Evolutionary conservation across 2,888 invertebrate genomes (phyloP), one percentile per base, ranked within the genome.

Genomic region (Melitaea athalia): DNA sequence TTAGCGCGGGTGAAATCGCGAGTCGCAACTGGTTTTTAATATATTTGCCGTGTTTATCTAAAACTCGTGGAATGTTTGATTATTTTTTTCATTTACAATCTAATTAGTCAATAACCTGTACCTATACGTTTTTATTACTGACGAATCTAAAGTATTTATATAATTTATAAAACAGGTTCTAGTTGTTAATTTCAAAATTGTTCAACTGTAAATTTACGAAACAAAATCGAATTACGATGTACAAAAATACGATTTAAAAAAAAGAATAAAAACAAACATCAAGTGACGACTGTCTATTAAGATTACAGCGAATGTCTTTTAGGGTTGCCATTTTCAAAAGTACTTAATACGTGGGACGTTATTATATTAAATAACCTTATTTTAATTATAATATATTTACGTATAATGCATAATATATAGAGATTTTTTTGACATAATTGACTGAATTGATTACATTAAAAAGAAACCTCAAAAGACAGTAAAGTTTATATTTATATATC

Each of bases 311-410:
- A 45, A 38, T 52, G 14, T 42, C 24, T 63, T 17, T 33, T 14
- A 42, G n/a, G 65, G 75, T 75, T 74, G 75, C 74, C 75, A 71
- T 78, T 72, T 74, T 38, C 1, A 38, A 38, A 38, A 38, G 38
- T 38, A n/a, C n/a, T n/a, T n/a, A 38, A 38, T 38, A 38, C 38
- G 38, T 38, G 38, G 38, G 38, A 38, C 38, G 38, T 38, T 38
- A 5, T 7, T 38, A 38, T 38, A 5, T 3, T 38, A 38, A 38
- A 38, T 5, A 38, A 38, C 6, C 38, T 5, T 38, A 3, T 38
- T 38, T 3, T 7, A 38, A 38, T 38, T 38, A 38, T 38, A 38
- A 38, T 38, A 38, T 5, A 38, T 0, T 38, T 24, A 24, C 3
- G 24, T 24, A n/a, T n/a, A n/a, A n/a, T n/a, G n/a, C n/a, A n/a